Conservation (phyloP, 2,888 invertebrate genomes). For the Drosophila rubida region DNA sequence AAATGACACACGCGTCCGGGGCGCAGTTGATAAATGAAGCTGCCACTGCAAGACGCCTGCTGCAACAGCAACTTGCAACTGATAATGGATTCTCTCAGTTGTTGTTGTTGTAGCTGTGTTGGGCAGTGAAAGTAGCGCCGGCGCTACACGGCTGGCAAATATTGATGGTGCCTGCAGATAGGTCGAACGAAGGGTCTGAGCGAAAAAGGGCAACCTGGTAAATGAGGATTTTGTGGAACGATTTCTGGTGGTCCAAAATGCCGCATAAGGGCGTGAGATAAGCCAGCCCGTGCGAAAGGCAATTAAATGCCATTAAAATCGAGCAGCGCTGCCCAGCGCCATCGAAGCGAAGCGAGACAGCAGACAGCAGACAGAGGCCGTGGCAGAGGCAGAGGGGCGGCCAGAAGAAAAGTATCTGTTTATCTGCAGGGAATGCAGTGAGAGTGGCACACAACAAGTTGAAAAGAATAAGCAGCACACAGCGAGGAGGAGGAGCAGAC, state of each 20-base stretch:
- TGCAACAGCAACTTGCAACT: conserved; percentile 61
- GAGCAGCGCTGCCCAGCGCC: conserved; percentile 26
- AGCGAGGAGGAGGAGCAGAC: conserved; percentile 55
- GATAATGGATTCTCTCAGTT: conserved; percentile 57
- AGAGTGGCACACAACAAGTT: conserved; percentile 56
- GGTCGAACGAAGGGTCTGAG: conserved; percentile 40
- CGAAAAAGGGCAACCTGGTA: conserved; percentile 21
- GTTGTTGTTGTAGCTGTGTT: conserved; percentile 27
- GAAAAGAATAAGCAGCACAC: conserved; percentile 52
- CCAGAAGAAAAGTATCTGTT: conserved; percentile 50
- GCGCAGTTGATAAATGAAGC: conserved; percentile 71
- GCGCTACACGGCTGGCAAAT: conserved; percentile 55
- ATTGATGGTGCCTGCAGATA: conserved; percentile 50
- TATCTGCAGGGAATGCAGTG: conserved; percentile 59
- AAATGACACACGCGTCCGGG: conserved; percentile 65
- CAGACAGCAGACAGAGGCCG: conserved; percentile 17
- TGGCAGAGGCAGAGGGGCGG: too few species aligned
- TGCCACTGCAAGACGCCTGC: conserved; percentile 45
- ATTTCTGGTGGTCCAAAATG: conserved; percentile 65
- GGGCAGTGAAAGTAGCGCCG: conserved; percentile 75
- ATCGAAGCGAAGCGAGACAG: conserved; percentile 38
- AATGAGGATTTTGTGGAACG: conserved; percentile 27
- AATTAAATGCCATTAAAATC: conserved; percentile 77
- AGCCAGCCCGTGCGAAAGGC: conserved; percentile 66
- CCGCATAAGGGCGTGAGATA: conserved; percentile 59